Evolutionary conservation across 2,797 vertebrate genomes (phyloP).

Genomic region (Pseudochirops corinnae): DNA sequence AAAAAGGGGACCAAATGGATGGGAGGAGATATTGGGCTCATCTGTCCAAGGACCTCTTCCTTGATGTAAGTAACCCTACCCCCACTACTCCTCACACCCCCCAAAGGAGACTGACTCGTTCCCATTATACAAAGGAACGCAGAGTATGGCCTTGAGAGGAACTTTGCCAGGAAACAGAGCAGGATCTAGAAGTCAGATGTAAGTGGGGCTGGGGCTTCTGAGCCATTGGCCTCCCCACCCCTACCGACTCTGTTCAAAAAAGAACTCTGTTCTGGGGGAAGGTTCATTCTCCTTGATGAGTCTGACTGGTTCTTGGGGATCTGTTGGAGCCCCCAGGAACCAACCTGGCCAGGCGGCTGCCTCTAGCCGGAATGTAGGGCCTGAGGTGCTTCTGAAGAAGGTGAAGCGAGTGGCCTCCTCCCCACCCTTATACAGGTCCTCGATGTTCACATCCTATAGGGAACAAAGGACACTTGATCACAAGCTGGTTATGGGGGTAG

Average conservation of each 20-base stretch:
- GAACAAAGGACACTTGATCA: background rate
- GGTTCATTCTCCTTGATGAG: slow-evolving; percentile 59
- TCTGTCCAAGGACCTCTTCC: background rate
- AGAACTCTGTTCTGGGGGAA: slow-evolving; percentile 52
- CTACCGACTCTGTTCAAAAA: slow-evolving; percentile 77
- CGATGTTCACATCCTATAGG: slow-evolving; percentile 73
- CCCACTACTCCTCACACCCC: too few species aligned
- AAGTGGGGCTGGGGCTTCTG: background rate
- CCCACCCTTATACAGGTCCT: slow-evolving; percentile 68
- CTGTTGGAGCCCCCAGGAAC: slow-evolving; percentile 66
- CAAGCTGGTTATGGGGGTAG: background rate
- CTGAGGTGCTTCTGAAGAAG: slow-evolving; percentile 73
- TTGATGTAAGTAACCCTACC: rapidly evolving
- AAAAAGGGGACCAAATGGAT: background rate
- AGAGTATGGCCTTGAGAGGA: background rate
- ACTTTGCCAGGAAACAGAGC: background rate
- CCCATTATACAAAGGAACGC: background rate
- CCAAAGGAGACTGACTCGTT: background rate
- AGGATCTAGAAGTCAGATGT: background rate
- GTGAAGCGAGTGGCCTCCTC: slow-evolving; percentile 72
- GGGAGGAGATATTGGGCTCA: background rate
- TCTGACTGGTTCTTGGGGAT: slow-evolving; percentile 57
- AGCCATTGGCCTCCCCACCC: background rate
- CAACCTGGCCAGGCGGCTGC: slow-evolving; percentile 74
- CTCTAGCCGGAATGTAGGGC: slow-evolving; percentile 66